These are phyloP conservation scores for Carapus acus DNA, from an alignment of 2,797 vertebrate species.

Conservation along the genomic window DNA sequence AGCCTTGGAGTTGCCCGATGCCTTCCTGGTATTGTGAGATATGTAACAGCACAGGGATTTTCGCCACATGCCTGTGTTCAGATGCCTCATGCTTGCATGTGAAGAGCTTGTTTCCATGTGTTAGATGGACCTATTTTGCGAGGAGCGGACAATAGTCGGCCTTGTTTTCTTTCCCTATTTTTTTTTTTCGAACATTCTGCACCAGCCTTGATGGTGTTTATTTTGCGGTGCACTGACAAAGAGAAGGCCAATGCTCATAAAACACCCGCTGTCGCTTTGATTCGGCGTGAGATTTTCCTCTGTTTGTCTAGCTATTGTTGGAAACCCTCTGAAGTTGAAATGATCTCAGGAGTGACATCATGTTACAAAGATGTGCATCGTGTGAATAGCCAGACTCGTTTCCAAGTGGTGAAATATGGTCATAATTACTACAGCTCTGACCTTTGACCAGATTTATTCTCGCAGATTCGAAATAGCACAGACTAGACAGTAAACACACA, in stretches of 20 bases:
- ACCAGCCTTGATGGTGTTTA: slow-evolving; percentile 59
- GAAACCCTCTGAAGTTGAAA: slow-evolving; percentile 30
- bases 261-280: slow-evolving; percentile 52
- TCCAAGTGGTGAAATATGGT: slow-evolving; percentile 18
- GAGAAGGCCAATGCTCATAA: slow-evolving; percentile 38
- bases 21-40: slow-evolving; percentile 74
- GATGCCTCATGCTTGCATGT: slow-evolving; percentile 58
- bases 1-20: slow-evolving; percentile 55
- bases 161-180: slow-evolving; percentile 39
- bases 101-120: slow-evolving; percentile 62
- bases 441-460: neutral
- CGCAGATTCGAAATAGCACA: neutral
- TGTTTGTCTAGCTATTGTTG: slow-evolving; percentile 48
- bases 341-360: slow-evolving; percentile 18
- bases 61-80: slow-evolving; percentile 63
- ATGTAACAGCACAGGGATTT: slow-evolving; percentile 61
- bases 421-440: neutral
- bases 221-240: slow-evolving; percentile 51
- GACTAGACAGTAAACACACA: slow-evolving; percentile 8
- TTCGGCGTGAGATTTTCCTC: slow-evolving; percentile 45
- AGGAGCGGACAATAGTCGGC: slow-evolving; percentile 57
- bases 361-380: slow-evolving; percentile 11
- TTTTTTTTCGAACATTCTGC: slow-evolving; percentile 42
- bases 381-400: slow-evolving; percentile 2
- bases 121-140: slow-evolving; percentile 55